phyloP scores from a whole-genome alignment of 2,113 vertebrate genomes.

The Pteruthius melanotis region DNA sequence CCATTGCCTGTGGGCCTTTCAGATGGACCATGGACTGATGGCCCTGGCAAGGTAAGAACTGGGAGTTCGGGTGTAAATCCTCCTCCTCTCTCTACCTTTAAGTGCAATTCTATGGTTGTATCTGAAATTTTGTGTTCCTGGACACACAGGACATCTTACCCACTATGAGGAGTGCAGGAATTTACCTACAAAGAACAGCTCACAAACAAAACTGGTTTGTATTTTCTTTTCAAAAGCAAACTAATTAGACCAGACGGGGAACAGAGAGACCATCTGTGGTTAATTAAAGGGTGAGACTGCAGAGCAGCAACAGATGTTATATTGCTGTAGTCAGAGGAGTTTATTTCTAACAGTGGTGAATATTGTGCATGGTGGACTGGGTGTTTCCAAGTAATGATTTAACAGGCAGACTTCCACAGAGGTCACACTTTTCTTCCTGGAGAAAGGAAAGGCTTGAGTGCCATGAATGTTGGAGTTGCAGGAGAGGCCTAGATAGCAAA shows the following conservation, averaged over 20 bases:
- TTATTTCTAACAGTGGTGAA: conserved; percentile 40
- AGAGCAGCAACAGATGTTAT: conserved; percentile 45
- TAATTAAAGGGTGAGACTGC: conserved; percentile 38
- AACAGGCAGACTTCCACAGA: background rate
- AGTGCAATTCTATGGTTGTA: background rate
- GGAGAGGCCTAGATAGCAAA: background rate
- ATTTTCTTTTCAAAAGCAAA: conserved; percentile 15
- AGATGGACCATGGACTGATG: background rate
- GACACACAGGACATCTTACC: background rate
- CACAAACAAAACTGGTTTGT: background rate
- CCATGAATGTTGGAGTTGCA: background rate
- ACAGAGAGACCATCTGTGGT: conserved; percentile 26
- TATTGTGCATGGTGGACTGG: background rate
- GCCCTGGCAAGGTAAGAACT: background rate
- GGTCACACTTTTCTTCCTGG: background rate
- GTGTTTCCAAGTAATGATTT: conserved; percentile 11
- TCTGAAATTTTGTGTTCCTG: background rate
- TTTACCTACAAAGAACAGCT: background rate
- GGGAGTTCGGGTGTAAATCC: background rate
- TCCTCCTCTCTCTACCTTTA: background rate
- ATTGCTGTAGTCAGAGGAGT: conserved; percentile 18
- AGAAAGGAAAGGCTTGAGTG: background rate
- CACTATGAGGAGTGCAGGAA: background rate
- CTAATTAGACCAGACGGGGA: background rate
- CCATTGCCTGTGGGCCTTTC: background rate